Evolutionary conservation across 2,888 invertebrate species (phyloP).

Genomic region (Rotaria socialis): DNA sequence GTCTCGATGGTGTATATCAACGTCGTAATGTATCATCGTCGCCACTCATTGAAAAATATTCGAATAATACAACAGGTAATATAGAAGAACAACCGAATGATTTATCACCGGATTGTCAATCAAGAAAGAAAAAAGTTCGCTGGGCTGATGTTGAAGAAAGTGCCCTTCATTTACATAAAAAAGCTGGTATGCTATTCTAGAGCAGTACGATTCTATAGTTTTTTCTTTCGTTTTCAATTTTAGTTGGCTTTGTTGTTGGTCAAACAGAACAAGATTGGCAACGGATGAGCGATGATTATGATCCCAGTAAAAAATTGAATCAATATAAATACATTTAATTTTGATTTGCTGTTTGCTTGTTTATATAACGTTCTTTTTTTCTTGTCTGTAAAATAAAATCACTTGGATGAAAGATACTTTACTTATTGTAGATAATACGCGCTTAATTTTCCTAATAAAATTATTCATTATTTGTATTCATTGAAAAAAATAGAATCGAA

Average conservation of each 20-base stretch:
- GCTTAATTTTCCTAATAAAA: neutral
- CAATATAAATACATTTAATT: constrained; percentile 34
- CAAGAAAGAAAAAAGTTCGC: constrained; percentile 15
- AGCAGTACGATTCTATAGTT: too few species aligned
- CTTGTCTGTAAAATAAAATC: neutral
- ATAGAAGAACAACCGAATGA: neutral
- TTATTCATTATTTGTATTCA: neutral
- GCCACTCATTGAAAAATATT: neutral
- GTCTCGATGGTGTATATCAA: neutral
- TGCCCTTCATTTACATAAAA: neutral
- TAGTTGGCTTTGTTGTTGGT: constrained; percentile 27
- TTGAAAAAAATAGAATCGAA: too few species aligned
- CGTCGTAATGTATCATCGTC: neutral
- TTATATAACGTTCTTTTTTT: neutral
- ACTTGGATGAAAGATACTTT: neutral
- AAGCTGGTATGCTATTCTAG: neutral
- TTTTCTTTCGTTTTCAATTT: neutral
- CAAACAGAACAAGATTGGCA: constrained; percentile 33
- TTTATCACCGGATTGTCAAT: neutral
- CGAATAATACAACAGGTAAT: neutral
- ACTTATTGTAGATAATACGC: neutral
- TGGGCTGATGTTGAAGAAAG: constrained; percentile 36
- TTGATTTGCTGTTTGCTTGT: neutral
- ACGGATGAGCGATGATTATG: constrained; percentile 34
- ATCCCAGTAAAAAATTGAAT: constrained; percentile 27